Base-by-base conservation (phyloP, 2,888 invertebrate species). In the Dorcus hopei region DNA sequence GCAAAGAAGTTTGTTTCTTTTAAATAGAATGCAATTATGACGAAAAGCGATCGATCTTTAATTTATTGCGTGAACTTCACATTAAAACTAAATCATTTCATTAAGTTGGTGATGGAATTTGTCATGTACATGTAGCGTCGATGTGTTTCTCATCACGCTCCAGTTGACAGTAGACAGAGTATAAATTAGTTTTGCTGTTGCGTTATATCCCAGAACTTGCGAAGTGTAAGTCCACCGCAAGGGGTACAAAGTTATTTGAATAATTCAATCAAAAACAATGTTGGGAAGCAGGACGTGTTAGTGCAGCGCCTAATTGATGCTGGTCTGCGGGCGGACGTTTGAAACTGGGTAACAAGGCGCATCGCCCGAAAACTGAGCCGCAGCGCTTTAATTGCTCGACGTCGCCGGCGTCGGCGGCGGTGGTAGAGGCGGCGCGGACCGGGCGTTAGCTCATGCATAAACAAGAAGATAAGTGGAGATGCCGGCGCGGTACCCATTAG, bases 401-500 rank as follows among this genome's bases (percentile, higher is more conserved):
- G 72, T 72, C 26, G 26, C 26, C 26, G 26, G 26, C 26, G 26
- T 33, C 26, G 7, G 26, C 26, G 7, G 26, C 26, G 26, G 26
- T 7, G 14, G 11, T 41, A 69, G 71, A 69, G 72, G 72, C 70
- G 70, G 69, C 64, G 26, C 61, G 68, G 68, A 70, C 67, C 71
- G 68, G 71, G 74, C 71, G 75, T 68, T 63, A 68, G 64, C 73
- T 76, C 76, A 76, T 76, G 75, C 75, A 75, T 76, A 76, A 76
- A 75, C 75, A 74, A 76, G 70, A 72, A 74, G 76, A 74, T 75
- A 76, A 76, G 75, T 74, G 74, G 72, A 71, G 69, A 59, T 54
- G 58, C 52, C 52, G 54, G 48, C 51, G 57, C 52, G 69, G 65
- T 62, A 61, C 57, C 68, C 65, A 68, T 68, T 68, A 68, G 67